phyloP scores from a whole-genome alignment of 2,888 invertebrate species.

The Rhabditophanes sp. region DNA sequence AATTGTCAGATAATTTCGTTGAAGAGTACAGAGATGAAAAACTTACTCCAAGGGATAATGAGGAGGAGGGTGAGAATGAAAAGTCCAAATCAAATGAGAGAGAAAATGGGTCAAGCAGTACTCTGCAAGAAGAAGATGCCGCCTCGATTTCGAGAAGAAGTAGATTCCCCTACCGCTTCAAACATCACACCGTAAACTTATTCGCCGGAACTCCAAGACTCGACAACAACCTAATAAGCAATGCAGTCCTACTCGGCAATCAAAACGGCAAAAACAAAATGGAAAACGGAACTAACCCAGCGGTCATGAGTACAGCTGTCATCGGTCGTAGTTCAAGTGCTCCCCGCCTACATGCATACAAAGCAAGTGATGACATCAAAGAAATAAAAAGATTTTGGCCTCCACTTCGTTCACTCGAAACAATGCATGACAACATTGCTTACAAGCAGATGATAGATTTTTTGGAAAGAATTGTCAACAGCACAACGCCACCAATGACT shows the following conservation, averaged over 20 bases:
- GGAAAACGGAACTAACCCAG: slow-evolving; percentile 22
- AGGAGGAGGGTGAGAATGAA: too few species aligned
- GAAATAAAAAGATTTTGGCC: slow-evolving; percentile 57
- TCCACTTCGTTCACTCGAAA: slow-evolving; percentile 84
- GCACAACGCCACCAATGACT: slow-evolving; percentile 49
- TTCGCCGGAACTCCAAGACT: slow-evolving; percentile 25
- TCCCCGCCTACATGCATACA: slow-evolving; percentile 44
- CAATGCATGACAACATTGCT: slow-evolving; percentile 86
- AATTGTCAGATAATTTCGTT: too few species aligned
- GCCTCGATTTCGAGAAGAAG: slow-evolving; percentile 13
- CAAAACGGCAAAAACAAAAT: slow-evolving; percentile 17
- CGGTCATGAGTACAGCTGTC: slow-evolving; percentile 44
- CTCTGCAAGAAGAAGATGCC: not conserved
- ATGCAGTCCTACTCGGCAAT: slow-evolving; percentile 76
- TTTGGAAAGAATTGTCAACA: slow-evolving; percentile 65
- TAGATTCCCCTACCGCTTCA: slow-evolving; percentile 41
- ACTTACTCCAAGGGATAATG: too few species aligned
- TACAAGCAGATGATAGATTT: slow-evolving; percentile 74
- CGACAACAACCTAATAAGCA: slow-evolving; percentile 71
- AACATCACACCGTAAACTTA: slow-evolving; percentile 43
- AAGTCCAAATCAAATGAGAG: too few species aligned
- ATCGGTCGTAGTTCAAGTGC: slow-evolving; percentile 45
- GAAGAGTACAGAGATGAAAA: too few species aligned
- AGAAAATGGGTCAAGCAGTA: too few species aligned
- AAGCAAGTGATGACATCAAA: slow-evolving; percentile 31